Evolutionary conservation across 2,113 vertebrate species (phyloP), one percentile per base, ranked within the genome.

Genomic region (Bubo scandiacus): DNA sequence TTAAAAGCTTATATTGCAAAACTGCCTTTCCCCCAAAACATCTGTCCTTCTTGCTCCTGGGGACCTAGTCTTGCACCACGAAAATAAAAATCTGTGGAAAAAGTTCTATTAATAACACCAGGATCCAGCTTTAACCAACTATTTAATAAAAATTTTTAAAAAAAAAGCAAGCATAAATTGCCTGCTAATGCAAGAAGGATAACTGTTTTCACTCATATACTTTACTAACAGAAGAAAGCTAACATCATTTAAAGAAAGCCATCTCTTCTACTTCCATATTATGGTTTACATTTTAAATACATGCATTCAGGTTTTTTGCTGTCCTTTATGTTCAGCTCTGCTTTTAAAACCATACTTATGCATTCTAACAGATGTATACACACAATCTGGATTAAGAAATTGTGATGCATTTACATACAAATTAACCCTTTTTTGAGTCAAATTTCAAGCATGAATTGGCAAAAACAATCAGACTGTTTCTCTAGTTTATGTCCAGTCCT

Each of bases 1-100:
- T 92, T 94, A 78, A 93, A 92, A 86, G 78, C 61, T 89, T 68
- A 72, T 51, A 27, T 4, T 89, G 86, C 54, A 94, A 65, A 94
- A 77, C 12, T 68, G 43, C 61, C 68, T 54, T 58, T 92, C 81
- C 66, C 52, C 32, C 66, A 94, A 94, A 61, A 72, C 81, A 94
- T 79, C 77, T 92, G 83, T 52, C 54, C 23, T 78, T 42, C 68
- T 81, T 88, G 73, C 49, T 92, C 57, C 80, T 65, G 6, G 38
- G 14, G 55, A 94, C 47, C 57, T 68, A 43, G 54, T 67, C 63
- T 45, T 63, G 10, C n/a, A 86, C 17, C 36, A 87, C 1, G 0
- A 68, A 72, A 82, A 61, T 34, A 81, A 52, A 79, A 54, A 71
- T 26, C 8, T 6, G 30, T 63, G 68, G 19, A n/a, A 96, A 91